Base-by-base conservation (phyloP, 2,888 invertebrate genomes). In the Eurytoma adleriae region DNA sequence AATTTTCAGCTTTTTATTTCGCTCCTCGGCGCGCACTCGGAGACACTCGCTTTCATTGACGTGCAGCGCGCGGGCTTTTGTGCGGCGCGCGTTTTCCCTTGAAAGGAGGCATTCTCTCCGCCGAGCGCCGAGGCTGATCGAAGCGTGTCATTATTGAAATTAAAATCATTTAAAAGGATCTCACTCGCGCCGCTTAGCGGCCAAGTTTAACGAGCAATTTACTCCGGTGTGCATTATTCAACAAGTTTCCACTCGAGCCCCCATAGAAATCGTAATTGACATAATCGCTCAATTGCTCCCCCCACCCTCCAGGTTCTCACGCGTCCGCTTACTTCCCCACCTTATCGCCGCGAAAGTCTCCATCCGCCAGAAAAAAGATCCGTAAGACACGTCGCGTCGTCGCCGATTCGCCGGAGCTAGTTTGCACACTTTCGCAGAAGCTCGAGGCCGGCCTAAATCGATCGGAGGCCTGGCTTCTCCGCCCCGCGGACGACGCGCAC, bases 141-240 rank as follows among this genome's bases (percentile, higher is more conserved):
- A 64, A 30, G 50, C 27, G 54, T 62, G n/a, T 72, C 54, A 72
- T 72, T 72, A 30, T 72, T 62, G 30, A 54, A 61, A 72, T 72
- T 72, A 72, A 72, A 72, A 52, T 5, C 72, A n/a, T 72, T 72
- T 70, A 57, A 30, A 30, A 40, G 10, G 1, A 20, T 13, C 20
- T 18, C 67, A 61, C 16, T 27, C 24, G 54, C 24, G 7, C 2
- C 13, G 20, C 13, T 50, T 3, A 20, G 10, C 40, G 40, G 10
- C 40, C 40, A 10, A 40, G 40, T 7, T 40, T 40, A 7, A 40
- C 40, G 40, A 40, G 40, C 40, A 40, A 40, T 40, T 40, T 40
- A 40, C 40, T 40, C 40, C 40, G 10, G 40, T 40, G 40, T 40
- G 40, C 40, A 10, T 40, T 40, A 40, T 40, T 40, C 40, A 40